Evolutionary conservation across 2,888 invertebrate genomes (phyloP).

Genomic region (Thumatha senex): DNA sequence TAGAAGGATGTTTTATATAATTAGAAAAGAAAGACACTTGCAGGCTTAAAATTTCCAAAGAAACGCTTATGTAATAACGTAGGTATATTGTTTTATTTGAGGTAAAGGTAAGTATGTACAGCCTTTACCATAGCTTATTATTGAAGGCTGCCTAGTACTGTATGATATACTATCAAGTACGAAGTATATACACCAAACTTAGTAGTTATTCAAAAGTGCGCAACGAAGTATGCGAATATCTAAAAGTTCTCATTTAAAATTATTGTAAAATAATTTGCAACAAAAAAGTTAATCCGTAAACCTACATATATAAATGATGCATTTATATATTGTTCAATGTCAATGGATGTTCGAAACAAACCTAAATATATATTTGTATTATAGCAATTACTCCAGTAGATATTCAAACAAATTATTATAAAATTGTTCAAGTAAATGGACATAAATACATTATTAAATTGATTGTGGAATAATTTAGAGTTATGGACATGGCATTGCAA

Average conservation of each 20-base stretch:
- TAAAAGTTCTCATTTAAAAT: too few species aligned
- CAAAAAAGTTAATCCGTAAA: not conserved
- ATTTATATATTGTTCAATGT: not conserved
- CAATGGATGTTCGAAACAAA: constrained; percentile 21
- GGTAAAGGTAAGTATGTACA: not conserved
- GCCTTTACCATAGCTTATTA: too few species aligned
- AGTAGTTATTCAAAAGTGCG: too few species aligned
- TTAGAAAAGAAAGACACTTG: too few species aligned
- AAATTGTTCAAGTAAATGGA: constrained; percentile 50
- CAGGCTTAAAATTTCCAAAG: too few species aligned
- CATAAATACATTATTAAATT: constrained; percentile 49
- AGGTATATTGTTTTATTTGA: too few species aligned
- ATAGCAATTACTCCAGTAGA: constrained; percentile 26
- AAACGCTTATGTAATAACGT: too few species aligned
- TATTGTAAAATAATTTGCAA: not conserved
- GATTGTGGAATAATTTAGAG: constrained; percentile 38
- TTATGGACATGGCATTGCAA: constrained; percentile 53
- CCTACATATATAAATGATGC: not conserved
- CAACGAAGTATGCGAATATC: too few species aligned
- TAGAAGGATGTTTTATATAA: too few species aligned
- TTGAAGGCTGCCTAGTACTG: too few species aligned
- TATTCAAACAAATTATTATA: constrained; percentile 23
- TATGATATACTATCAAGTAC: too few species aligned
- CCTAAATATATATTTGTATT: constrained; percentile 16
- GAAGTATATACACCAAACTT: too few species aligned